phyloP scores from a whole-genome alignment of 2,888 invertebrate genomes.

The Parnassius apollo region DNA sequence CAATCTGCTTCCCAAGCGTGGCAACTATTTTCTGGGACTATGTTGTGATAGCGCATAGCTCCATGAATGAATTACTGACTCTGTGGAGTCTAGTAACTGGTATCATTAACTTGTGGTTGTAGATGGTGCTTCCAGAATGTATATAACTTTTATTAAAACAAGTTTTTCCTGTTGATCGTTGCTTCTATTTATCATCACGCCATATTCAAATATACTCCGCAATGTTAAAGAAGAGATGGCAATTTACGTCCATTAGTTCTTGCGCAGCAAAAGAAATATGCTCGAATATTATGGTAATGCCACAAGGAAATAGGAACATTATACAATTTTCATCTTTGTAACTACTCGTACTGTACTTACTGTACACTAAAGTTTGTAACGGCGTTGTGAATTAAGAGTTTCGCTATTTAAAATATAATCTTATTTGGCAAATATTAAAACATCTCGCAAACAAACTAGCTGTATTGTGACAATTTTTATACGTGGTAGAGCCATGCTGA shows the following conservation, averaged over 20 bases:
- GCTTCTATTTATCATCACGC: not conserved
- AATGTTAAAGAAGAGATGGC: not conserved
- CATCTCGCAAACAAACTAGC: too few species aligned
- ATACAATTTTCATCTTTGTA: not conserved
- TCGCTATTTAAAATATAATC: not conserved
- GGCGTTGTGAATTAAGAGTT: not conserved
- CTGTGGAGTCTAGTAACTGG: too few species aligned
- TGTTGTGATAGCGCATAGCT: too few species aligned
- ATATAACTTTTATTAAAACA: too few species aligned
- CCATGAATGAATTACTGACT: too few species aligned
- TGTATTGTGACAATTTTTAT: too few species aligned
- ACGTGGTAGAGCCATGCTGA: too few species aligned
- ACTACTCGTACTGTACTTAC: not conserved
- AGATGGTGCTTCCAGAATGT: too few species aligned
- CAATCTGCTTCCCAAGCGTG: too few species aligned
- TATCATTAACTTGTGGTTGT: too few species aligned
- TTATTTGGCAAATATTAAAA: not conserved
- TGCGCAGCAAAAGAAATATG: not conserved
- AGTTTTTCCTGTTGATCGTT: too few species aligned
- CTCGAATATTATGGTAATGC: not conserved
- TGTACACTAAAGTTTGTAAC: not conserved
- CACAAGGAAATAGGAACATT: not conserved
- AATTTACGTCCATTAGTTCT: conserved; percentile 10
- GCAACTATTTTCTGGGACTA: too few species aligned
- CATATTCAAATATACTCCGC: not conserved